phyloP scores from a whole-genome alignment of 2,888 invertebrate genomes.

The Tetramorium bicarinatum region DNA sequence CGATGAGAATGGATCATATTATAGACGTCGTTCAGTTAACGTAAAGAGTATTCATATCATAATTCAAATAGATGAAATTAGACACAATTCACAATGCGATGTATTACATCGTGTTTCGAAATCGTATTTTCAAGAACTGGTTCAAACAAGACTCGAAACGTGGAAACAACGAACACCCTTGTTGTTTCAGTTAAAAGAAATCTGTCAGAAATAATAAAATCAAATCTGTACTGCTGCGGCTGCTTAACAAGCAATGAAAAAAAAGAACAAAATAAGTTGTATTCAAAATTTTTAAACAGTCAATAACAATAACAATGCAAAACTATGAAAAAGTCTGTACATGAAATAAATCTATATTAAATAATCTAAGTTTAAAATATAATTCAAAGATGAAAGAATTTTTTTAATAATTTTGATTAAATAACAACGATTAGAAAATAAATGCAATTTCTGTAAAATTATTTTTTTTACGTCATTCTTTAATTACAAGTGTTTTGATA shows the following conservation, averaged over 20 bases:
- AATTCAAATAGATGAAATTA: slow-evolving; percentile 16
- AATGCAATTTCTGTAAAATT: background rate
- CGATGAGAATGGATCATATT: background rate
- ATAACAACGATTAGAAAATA: background rate
- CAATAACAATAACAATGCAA: background rate
- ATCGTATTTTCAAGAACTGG: background rate
- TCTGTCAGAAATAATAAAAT: background rate
- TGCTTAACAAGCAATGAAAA: no score
- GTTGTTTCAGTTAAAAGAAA: background rate
- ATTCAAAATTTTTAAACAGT: background rate
- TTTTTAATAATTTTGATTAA: background rate
- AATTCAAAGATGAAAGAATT: background rate
- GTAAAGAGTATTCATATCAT: background rate
- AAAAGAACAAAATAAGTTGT: background rate
- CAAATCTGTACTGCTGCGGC: background rate
- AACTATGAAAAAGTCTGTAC: background rate
- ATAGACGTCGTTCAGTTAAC: slow-evolving; percentile 19
- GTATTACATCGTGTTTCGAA: background rate
- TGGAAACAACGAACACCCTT: background rate
- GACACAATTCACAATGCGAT: background rate
- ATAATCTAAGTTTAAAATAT: slow-evolving; percentile 1
- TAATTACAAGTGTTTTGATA: background rate
- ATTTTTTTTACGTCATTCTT: slow-evolving; percentile 19
- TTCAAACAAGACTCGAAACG: background rate
- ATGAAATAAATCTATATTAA: background rate